Base-by-base conservation (phyloP, 2,113 vertebrate genomes). In the Pterocles gutturalis region DNA sequence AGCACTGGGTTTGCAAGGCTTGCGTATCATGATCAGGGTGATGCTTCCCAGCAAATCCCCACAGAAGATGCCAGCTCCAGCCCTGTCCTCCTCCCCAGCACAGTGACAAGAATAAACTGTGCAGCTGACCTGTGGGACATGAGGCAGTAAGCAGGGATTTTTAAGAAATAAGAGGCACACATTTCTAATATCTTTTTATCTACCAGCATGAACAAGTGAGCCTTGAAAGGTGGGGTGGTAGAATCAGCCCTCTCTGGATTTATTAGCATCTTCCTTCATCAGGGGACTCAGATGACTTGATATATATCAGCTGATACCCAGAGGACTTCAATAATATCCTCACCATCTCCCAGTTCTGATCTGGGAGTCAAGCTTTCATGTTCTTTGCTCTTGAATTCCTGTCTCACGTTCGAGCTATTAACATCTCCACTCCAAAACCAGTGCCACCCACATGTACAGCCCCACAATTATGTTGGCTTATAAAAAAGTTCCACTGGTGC, bases 331-430 rank as follows among this genome's bases (percentile, higher is more conserved):
- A 72, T 24, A 78, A 87, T 45, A 49, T 11, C 41, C 26, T 54
- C 71, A 58, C 16, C 28, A 58, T 46, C 69, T 84, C 29, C 66
- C 62, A 19, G 45, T 66, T 75, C 38, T 67, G 29, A 80, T 26
- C 41, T 60, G 19, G 17, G 18, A 89, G 38, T 67, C 77, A 55
- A 78, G n/a, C 26, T 60, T 64, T 53, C 34, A 43, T 0, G 0
- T 25, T 53, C 48, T 84, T 87, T 83, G 51, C 55, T 97, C 60
- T 38, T 64, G n/a, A 70, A 84, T 48, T n/a, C 58, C 54, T 65
- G 36, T 26, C 31, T 14, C 31, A 29, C 0, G 0, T 62, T 33
- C 6, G 1, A 72, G 29, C 48, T 66, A 17, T 62, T 76, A 80
- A 65, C 76, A 43, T 60, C 54, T 78, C 72, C 76, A 65, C 34